A percentile compares a stretch with the other conserved stretches of the same genome.
Conservation (phyloP, 2,113 vertebrate species). For the Zosterops pallidus region DNA sequence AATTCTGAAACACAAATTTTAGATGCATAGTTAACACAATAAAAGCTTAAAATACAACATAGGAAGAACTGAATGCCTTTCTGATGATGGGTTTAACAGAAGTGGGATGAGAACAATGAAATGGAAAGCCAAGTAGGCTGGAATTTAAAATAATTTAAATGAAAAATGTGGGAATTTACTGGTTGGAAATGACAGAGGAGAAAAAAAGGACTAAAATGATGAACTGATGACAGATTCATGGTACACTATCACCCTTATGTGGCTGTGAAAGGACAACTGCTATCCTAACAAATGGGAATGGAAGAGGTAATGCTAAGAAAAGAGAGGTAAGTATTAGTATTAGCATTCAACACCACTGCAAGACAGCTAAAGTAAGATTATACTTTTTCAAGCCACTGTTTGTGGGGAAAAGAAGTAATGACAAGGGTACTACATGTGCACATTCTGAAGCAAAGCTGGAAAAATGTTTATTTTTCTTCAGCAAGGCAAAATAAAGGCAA, state of each 20-base stretch:
- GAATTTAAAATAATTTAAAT: constrained; percentile 27
- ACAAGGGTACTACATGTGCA: not conserved
- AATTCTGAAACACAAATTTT: constrained; percentile 4
- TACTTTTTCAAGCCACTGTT: not conserved
- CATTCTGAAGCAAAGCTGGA: not conserved
- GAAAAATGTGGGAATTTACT: not conserved
- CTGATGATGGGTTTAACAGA: constrained; percentile 13
- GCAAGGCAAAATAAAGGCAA: not conserved
- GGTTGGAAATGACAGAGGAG: not conserved
- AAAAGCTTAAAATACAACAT: constrained; percentile 7
- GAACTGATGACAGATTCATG: not conserved
- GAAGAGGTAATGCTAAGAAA: not conserved
- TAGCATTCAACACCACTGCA: not conserved
- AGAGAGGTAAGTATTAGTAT: not conserved
- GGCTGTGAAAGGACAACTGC: not conserved
- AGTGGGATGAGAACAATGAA: constrained; percentile 45
- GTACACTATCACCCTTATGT: not conserved
- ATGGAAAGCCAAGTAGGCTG: constrained; percentile 25
- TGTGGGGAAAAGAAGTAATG: not conserved
- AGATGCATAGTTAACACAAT: not conserved
- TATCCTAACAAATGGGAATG: not conserved
- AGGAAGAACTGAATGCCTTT: not conserved
- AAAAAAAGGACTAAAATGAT: not conserved
- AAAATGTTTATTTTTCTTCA: not conserved
- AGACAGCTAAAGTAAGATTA: not conserved